phyloP scores from a whole-genome alignment of 2,888 invertebrate species.

The Leucozona laternaria region DNA sequence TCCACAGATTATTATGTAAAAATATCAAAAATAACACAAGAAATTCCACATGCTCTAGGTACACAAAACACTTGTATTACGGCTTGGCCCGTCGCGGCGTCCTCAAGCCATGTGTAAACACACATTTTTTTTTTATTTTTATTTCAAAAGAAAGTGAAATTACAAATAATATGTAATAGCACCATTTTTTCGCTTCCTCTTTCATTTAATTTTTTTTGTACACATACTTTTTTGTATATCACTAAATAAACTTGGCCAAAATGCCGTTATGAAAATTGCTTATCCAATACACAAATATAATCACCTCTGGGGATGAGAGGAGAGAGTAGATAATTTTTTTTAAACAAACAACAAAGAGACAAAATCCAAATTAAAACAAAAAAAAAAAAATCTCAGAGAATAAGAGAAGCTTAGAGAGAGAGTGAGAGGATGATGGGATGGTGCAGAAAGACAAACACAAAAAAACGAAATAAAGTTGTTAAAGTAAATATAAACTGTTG shows the following conservation, averaged over 20 bases:
- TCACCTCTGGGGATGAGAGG: background rate
- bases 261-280: conserved; percentile 59
- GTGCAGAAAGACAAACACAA: background rate
- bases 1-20: conserved; percentile 20
- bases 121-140: conserved; percentile 4
- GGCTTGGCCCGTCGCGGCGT: conserved; percentile 3
- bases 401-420: conserved; percentile 1
- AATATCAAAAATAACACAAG: conserved; percentile 19
- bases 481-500: conserved; percentile 48
- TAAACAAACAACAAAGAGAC: conserved; percentile 26
- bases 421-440: background rate
- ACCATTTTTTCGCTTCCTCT: conserved; percentile 65
- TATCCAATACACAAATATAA: conserved; percentile 18
- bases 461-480: conserved; percentile 32
- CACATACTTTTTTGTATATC: conserved; percentile 1
- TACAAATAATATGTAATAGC: conserved; percentile 70
- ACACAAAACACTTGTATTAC: conserved; percentile 45
- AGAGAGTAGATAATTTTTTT: conserved; percentile 1
- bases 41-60: conserved; percentile 56
- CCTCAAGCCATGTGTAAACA: conserved; percentile 52
- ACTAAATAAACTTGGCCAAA: conserved; percentile 52
- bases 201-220: conserved; percentile 21
- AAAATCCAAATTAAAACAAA: background rate
- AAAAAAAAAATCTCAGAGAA: background rate
- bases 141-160: conserved; percentile 72